Conservation (phyloP, 2,113 vertebrate genomes). For the Elanoides forficatus region DNA sequence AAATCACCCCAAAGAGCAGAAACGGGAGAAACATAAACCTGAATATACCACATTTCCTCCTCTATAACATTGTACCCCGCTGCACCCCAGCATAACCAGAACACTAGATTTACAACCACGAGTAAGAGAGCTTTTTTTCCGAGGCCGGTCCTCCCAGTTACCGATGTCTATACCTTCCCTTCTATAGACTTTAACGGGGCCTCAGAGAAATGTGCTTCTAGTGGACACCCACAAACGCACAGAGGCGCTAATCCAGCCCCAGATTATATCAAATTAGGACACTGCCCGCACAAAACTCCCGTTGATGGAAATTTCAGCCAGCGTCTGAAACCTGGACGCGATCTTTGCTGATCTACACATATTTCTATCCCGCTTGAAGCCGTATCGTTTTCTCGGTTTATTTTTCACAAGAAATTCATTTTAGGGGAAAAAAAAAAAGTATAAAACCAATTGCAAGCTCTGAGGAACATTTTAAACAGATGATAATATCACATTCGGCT, state of each 20-base stretch:
- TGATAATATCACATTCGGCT: neutral
- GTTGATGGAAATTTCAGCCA: constrained; percentile 26
- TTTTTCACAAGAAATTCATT: neutral
- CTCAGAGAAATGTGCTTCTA: neutral
- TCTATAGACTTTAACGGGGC: neutral
- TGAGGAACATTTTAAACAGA: neutral
- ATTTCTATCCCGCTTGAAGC: neutral
- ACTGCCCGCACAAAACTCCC: neutral
- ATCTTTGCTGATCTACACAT: constrained; percentile 1
- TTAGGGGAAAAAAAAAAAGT: rapidly evolving
- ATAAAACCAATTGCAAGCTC: neutral
- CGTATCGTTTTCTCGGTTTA: neutral
- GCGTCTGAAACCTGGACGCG: neutral
- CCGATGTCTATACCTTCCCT: neutral
- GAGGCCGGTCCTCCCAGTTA: neutral
- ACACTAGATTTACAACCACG: neutral
- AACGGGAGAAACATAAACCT: neutral
- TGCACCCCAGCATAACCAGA: neutral
- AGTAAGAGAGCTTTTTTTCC: neutral
- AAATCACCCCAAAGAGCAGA: neutral
- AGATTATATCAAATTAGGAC: constrained; percentile 30
- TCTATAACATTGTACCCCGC: neutral
- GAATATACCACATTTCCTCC: neutral
- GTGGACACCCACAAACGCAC: neutral
- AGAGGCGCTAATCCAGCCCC: constrained; percentile 16